phyloP scores from a whole-genome alignment of 2,888 invertebrate genomes.

The Hyposoter dolosus region DNA sequence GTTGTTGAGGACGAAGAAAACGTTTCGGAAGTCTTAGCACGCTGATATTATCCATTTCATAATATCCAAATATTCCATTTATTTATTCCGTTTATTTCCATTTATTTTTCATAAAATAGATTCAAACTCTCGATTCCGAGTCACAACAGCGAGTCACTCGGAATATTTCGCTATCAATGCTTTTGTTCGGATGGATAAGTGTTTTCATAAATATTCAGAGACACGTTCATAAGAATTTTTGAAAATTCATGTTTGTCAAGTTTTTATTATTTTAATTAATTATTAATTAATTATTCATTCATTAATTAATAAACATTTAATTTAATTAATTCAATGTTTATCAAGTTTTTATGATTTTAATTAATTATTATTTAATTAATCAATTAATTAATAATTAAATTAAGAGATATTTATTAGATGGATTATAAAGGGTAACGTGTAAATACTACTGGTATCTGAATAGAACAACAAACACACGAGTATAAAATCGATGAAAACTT shows the following conservation, averaged over 20 bases:
- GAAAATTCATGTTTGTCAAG: not conserved
- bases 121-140: not conserved
- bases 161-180: not conserved
- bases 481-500: not conserved
- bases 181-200: not conserved
- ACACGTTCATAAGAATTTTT: not conserved
- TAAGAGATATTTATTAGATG: not conserved
- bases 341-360: not conserved
- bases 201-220: not conserved
- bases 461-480: no score
- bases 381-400: no score
- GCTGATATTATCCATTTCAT: not conserved
- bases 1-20: not conserved
- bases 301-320: no score
- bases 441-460: not conserved
- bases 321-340: not conserved
- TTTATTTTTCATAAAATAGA: not conserved
- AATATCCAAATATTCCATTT: not conserved
- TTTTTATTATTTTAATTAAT: not conserved
- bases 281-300: no score
- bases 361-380: no score
- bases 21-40: not conserved
- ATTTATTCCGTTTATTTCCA: not conserved
- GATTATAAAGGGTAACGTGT: not conserved
- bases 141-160: not conserved